Base-by-base conservation (phyloP, 2,888 invertebrate genomes). In the Smittia sp. region DNA sequence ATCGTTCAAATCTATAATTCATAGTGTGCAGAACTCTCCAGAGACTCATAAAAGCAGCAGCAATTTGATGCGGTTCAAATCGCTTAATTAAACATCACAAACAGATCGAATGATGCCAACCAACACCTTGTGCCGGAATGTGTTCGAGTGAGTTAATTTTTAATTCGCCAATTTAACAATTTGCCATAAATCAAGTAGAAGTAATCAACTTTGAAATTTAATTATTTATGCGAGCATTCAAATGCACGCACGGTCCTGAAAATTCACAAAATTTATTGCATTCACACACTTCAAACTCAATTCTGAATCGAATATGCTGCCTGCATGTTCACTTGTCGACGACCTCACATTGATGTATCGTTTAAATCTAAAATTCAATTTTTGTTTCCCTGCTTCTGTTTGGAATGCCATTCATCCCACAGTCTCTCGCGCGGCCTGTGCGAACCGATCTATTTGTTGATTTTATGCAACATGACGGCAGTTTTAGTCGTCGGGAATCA, bases 131-230 rank as follows among this genome's bases (percentile, higher is more conserved):
- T 46, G 18, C 11, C 3, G 52, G 7, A 39, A 39, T 46, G 52
- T 46, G 18, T 46, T n/a, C 20, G 22, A 58, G 20, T 39, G 15
- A 52, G 54, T 69, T 27, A 52, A 69, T 69, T 54, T 69, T 69
- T 69, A 69, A 69, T 69, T 52, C 54, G 54, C 69, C 69, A 69
- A 69, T 69, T 69, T 52, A 69, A 69, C 54, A 69, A 69, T 69
- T 69, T 69, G 54, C n/a, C 54, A 69, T 69, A 69, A 69, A 69
- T 69, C 69, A 69, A 69, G 69, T 69, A 2, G 54, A 52, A 69
- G 54, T 69, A 69, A 69, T 69, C 69, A 69, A 54, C 54, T 69
- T 69, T 15, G 54, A 69, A 69, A 69, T 69, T 69, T 69, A 69
- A 69, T 69, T 69, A 69, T 69, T 69, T 52, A 69, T 69, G 52